These are phyloP conservation scores for Leptobrachium leishanense DNA, from an alignment of 2,113 vertebrate species.

Conservation along the genomic window DNA sequence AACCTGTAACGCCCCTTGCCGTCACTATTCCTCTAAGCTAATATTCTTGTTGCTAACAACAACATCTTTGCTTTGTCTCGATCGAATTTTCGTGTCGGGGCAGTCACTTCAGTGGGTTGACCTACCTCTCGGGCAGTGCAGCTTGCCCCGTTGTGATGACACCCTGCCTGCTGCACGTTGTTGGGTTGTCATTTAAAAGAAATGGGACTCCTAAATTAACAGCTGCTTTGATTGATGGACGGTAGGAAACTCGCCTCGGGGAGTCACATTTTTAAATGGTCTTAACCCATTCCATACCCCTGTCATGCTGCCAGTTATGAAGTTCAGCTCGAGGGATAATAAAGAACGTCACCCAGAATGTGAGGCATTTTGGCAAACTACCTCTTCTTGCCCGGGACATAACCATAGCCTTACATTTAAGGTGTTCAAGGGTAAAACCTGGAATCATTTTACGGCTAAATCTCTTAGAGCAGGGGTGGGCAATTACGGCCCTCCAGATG, in stretches of 20 bases:
- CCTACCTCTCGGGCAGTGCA: conserved; percentile 6
- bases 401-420: too few species aligned
- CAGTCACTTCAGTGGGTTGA: conserved; percentile 1
- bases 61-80: conserved; percentile 16
- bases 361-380: too few species aligned
- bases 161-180: background rate
- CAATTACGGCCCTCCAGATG: too few species aligned
- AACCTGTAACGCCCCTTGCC: background rate
- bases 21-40: background rate
- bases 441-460: too few species aligned
- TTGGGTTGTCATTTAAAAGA: background rate
- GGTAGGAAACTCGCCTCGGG: background rate
- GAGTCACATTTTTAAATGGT: background rate
- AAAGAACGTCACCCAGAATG: too few species aligned
- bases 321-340: too few species aligned
- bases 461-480: too few species aligned
- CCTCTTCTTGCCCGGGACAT: too few species aligned
- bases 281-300: conserved; percentile 8
- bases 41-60: conserved; percentile 22
- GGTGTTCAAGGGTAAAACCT: too few species aligned
- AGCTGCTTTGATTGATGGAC: conserved; percentile 24
- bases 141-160: conserved; percentile 17
- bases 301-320: background rate
- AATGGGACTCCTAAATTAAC: background rate
- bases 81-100: background rate